Evolutionary conservation across 2,113 vertebrate genomes (phyloP).

Genomic region (Setophaga coronata): DNA sequence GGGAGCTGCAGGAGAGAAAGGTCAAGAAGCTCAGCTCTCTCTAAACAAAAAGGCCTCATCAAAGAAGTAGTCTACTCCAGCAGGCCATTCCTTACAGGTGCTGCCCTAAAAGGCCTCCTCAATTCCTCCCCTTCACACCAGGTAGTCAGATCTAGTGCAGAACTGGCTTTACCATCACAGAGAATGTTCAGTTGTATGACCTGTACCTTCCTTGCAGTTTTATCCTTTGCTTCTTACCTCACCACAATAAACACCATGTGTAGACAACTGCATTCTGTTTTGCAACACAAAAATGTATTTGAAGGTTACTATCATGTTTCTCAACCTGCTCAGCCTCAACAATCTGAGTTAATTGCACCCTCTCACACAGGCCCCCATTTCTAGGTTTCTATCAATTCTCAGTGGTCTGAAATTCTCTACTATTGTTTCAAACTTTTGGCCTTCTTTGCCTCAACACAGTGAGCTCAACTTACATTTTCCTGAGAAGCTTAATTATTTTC

Average conservation of each 20-base stretch:
- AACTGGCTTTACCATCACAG: background rate
- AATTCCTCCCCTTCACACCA: background rate
- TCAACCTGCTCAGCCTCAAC: background rate
- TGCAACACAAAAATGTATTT: background rate
- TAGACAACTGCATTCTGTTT: background rate
- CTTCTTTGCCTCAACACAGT: background rate
- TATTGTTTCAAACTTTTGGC: background rate
- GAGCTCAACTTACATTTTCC: background rate
- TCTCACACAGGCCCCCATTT: background rate
- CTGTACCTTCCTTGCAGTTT: background rate
- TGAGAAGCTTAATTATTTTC: background rate
- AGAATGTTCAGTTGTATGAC: background rate
- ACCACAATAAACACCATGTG: background rate
- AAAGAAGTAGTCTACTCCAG: background rate
- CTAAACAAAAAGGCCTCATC: background rate
- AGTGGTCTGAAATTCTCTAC: background rate
- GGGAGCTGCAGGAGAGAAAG: conserved; percentile 78
- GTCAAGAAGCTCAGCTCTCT: background rate
- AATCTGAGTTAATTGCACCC: background rate
- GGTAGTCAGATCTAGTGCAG: background rate
- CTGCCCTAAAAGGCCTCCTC: background rate
- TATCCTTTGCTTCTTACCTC: background rate
- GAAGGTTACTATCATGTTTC: background rate
- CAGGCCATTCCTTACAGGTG: background rate
- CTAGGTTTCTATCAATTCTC: background rate